Evolutionary conservation across 2,888 invertebrate species (phyloP).

Genomic region (Lithodes maja): DNA sequence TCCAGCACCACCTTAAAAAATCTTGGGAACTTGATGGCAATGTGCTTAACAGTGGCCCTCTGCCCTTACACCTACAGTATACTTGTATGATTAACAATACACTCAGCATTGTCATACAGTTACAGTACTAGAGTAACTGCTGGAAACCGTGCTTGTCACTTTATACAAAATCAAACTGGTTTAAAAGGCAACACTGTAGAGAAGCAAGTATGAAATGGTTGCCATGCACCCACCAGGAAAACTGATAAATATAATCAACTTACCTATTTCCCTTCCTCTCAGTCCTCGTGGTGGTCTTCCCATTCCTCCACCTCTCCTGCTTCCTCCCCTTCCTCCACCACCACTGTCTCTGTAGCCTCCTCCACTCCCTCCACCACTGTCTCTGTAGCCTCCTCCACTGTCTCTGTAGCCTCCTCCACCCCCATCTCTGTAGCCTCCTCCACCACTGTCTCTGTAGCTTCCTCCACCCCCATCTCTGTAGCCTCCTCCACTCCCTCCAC

Average conservation of each 20-base stretch:
- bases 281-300: conserved; percentile 50
- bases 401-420: conserved; percentile 21
- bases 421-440: conserved; percentile 34
- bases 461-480: too few relatives aligned
- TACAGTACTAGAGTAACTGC: neutral
- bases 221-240: neutral
- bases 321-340: conserved; percentile 29
- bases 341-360: conserved; percentile 8
- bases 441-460: neutral
- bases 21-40: too few relatives aligned
- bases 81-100: too few relatives aligned
- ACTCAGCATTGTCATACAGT: too few relatives aligned
- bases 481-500: too few relatives aligned
- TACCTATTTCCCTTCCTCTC: conserved; percentile 60
- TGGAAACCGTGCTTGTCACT: neutral
- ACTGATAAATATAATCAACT: neutral
- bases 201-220: neutral
- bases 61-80: too few relatives aligned
- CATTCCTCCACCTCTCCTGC: conserved; percentile 28
- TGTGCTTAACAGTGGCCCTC: too few relatives aligned
- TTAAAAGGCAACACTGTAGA: neutral
- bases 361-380: conserved; percentile 24
- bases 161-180: neutral
- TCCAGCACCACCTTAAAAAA: too few relatives aligned
- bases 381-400: conserved; percentile 14